Percentiles rank a stretch among this genome's conserved stretches.
phyloP scores from a whole-genome alignment of 2,113 vertebrate species.

The Proteles cristata region DNA sequence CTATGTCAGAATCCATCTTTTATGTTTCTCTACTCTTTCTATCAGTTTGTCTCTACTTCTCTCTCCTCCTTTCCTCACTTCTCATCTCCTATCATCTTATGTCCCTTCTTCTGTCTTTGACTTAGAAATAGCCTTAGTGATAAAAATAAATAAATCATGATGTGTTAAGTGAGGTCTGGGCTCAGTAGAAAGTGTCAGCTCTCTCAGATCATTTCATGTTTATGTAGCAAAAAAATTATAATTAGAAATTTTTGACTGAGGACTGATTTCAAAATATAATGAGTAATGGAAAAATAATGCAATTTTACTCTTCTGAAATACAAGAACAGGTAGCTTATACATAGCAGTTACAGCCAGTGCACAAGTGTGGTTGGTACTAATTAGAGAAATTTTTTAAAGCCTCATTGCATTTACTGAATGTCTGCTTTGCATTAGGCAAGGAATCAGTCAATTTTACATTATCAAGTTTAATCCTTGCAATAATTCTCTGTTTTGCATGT shows the following conservation, averaged over 20 bases:
- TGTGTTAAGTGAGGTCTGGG: not conserved
- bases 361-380: not conserved
- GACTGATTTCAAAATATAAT: constrained; percentile 34
- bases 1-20: not conserved
- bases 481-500: constrained; percentile 49
- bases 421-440: not conserved
- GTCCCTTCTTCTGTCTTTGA: not conserved
- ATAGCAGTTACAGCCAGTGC: not conserved
- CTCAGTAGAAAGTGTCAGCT: not conserved
- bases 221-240: not conserved
- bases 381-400: not conserved
- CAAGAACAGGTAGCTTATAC: not conserved
- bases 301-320: not conserved
- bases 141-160: not conserved
- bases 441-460: constrained; percentile 34
- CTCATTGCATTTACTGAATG: constrained; percentile 9
- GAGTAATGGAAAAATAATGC: not conserved
- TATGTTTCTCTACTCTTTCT: not conserved
- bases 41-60: not conserved
- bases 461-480: constrained; percentile 54
- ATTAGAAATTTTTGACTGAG: constrained; percentile 37
- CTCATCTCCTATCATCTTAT: not conserved
- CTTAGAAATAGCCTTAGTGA: not conserved
- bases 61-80: not conserved
- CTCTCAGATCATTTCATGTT: not conserved